Conservation (phyloP, 2,888 invertebrate genomes). For the Drosophila mulleri region DNA sequence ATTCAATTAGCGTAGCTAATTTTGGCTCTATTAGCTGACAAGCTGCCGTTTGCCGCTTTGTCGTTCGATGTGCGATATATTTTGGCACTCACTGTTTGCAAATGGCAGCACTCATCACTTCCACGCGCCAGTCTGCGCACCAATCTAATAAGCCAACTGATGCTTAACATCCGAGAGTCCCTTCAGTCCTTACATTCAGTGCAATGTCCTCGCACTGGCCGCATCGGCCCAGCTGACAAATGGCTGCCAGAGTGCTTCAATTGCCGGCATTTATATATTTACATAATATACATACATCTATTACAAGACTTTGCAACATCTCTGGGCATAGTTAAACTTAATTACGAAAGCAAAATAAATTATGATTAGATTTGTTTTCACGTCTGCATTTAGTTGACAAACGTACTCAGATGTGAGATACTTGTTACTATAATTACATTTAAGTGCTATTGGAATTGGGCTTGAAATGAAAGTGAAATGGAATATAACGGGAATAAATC, state of each 20-base stretch:
- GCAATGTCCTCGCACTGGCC: constrained; percentile 7
- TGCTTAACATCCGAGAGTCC: constrained; percentile 25
- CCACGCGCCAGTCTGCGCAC: neutral
- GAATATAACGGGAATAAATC: too few species aligned
- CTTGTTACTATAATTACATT: neutral
- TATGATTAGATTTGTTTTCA: constrained; percentile 1
- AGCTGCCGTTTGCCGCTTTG: constrained; percentile 28
- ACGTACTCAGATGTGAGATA: neutral
- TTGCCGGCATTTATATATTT: neutral
- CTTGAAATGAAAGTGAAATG: neutral
- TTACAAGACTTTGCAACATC: neutral
- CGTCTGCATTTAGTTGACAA: neutral
- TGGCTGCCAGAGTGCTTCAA: neutral
- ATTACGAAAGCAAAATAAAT: neutral
- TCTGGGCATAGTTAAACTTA: neutral
- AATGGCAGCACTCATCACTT: constrained; percentile 48
- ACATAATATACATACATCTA: neutral
- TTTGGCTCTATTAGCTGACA: constrained; percentile 69
- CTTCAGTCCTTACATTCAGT: neutral
- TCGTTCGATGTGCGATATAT: constrained; percentile 17
- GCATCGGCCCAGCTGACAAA: neutral
- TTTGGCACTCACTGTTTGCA: constrained; percentile 38
- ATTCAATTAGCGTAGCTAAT: constrained; percentile 71
- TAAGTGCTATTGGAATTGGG: neutral
- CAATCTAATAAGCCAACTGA: constrained; percentile 37